Conservation (phyloP, 2,888 invertebrate species). For the Platycnemis pennipes region DNA sequence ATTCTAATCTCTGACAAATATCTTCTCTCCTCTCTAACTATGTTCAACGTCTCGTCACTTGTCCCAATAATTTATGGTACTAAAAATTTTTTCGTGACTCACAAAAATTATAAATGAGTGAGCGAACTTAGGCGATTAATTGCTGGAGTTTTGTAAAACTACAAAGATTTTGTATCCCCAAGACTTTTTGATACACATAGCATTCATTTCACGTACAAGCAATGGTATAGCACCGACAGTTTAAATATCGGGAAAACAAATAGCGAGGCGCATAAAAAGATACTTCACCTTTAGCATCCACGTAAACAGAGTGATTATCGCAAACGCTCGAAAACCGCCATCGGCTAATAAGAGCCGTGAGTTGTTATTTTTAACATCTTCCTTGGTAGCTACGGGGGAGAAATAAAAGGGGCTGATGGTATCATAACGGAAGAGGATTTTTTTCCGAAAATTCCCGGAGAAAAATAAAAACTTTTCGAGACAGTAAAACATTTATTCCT, state of each 20-base stretch:
- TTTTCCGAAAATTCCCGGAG: background rate
- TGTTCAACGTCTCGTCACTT: no score
- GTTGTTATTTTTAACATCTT: background rate
- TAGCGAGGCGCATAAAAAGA: background rate
- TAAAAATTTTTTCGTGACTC: no score
- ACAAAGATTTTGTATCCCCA: background rate
- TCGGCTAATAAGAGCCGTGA: background rate
- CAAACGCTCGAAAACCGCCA: background rate
- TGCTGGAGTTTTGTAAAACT: background rate
- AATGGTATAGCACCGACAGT: background rate
- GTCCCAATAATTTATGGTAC: no score
- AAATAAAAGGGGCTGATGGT: slow-evolving; percentile 23
- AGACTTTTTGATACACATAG: background rate
- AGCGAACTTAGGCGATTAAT: no score
- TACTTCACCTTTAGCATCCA: background rate
- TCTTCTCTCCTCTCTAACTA: no score
- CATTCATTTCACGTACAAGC: no score
- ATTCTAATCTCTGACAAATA: no score
- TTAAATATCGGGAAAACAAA: background rate
- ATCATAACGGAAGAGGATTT: slow-evolving; percentile 19
- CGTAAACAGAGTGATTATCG: background rate
- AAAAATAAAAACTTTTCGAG: background rate
- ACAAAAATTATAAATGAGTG: no score
- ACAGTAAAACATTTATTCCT: background rate
- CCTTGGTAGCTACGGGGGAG: background rate